Percentiles rank a stretch among this genome's conserved stretches.
These are phyloP conservation scores for Myotis brandtii DNA, from an alignment of 2,113 vertebrate species.

Conservation along the genomic window DNA sequence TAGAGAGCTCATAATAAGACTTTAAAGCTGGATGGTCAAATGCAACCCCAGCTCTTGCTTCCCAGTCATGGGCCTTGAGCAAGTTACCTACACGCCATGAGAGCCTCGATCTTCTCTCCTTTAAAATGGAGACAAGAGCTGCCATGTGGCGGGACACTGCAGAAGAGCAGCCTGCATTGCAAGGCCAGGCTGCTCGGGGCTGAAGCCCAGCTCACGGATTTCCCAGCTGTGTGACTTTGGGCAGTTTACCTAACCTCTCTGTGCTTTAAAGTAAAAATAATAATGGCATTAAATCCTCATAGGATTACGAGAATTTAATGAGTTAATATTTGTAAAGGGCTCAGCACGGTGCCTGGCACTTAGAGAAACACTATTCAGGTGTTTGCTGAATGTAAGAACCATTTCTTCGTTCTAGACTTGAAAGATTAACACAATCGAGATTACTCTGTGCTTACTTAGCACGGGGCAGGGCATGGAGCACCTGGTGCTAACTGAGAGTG, in stretches of 20 bases:
- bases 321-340: background rate
- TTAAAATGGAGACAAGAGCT: too few relatives aligned
- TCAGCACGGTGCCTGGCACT: background rate
- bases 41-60: background rate
- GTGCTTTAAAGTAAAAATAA: background rate
- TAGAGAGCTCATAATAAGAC: too few relatives aligned
- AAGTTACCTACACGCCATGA: background rate
- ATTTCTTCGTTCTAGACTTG: background rate
- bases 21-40: background rate
- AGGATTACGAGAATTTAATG: background rate
- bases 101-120: background rate
- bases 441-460: background rate
- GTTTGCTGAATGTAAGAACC: background rate
- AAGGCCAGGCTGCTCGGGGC: too few relatives aligned
- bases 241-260: background rate
- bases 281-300: background rate
- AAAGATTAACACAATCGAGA: too few relatives aligned
- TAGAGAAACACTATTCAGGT: background rate
- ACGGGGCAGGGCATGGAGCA: background rate
- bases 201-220: background rate
- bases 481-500: background rate
- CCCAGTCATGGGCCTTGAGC: background rate
- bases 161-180: rapidly evolving
- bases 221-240: background rate
- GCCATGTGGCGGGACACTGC: rapidly evolving